Base-by-base conservation (phyloP, 2,888 invertebrate species). In the Pristionchus mayeri region DNA sequence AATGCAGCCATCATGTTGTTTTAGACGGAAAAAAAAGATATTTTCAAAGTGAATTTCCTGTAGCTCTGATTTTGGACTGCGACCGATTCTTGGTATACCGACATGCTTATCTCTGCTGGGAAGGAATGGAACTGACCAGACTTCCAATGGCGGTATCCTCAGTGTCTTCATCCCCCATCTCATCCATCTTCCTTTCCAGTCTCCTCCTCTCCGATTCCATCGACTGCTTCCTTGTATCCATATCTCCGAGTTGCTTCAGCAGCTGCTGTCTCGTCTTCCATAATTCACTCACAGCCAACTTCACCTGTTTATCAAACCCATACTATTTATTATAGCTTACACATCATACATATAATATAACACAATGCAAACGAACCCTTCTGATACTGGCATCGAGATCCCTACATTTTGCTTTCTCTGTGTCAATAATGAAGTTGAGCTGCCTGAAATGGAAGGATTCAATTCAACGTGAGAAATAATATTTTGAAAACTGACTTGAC, bases 401-500 rank as follows among this genome's bases (percentile, higher is more conserved):
- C 24, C 3, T 24, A 6, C n/a, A 18, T 40, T 71, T 71, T 0
- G 13, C 40, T 44, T 71, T 80, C 80, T 80, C 80, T 40, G 27
- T 34, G 3, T 54, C 54, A 21, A 80, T 40, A 7, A 80, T 57
- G 16, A 34, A 37, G 9, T 80, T 80, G 27, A 80, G 27, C n/a
- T 54, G 37, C 9, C 80, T 80, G 40, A 79, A 54, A 67, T n/a
- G 6, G 44, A 60, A 9, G 13, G 13, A 60, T 11, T 48, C 16
- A 16, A 16, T 11, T 16, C 16, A 48, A 48, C 7, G 7, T 48
- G 48, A 11, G 16, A 48, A 48, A 48, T 48, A 48, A 48, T 44
- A 44, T 44, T 44, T 44, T 44, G 44, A 44, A 44, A 13, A 82
- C 81, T 63, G 2, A 82, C 81, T 48, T 44, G 21, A 34, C 81